Conservation (phyloP, 2,797 vertebrate genomes). For the Graptemys geographica region DNA sequence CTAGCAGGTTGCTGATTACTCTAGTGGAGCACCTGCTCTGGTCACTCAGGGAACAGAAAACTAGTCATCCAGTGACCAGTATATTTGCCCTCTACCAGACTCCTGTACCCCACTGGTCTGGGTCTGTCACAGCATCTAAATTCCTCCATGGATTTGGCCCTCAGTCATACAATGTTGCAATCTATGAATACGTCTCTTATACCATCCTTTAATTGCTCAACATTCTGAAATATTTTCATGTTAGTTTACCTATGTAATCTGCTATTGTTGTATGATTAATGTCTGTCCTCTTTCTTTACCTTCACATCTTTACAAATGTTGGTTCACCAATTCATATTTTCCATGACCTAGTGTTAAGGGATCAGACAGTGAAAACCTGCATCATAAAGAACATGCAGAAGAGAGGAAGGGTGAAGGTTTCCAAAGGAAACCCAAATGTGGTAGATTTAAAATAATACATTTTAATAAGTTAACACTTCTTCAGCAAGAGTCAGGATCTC, state of each 20-base stretch:
- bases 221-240: not conserved
- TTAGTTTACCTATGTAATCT: not conserved
- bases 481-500: not conserved
- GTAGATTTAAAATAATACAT: not conserved
- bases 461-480: not conserved
- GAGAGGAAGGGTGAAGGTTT: not conserved
- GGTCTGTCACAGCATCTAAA: not conserved
- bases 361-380: not conserved
- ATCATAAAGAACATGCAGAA: not conserved
- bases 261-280: not conserved
- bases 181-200: not conserved
- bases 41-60: no score
- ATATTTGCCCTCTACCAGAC: no score
- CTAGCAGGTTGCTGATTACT: no score
- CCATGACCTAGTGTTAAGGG: not conserved
- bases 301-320: not conserved
- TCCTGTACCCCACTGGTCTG: no score
- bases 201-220: not conserved
- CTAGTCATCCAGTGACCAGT: no score
- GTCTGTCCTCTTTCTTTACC: not conserved
- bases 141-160: not conserved
- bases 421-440: not conserved
- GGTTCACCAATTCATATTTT: not conserved
- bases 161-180: not conserved
- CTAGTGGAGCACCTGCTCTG: no score